phyloP scores from a whole-genome alignment of 2,888 invertebrate species.

The Cryptosula pallasiana region DNA sequence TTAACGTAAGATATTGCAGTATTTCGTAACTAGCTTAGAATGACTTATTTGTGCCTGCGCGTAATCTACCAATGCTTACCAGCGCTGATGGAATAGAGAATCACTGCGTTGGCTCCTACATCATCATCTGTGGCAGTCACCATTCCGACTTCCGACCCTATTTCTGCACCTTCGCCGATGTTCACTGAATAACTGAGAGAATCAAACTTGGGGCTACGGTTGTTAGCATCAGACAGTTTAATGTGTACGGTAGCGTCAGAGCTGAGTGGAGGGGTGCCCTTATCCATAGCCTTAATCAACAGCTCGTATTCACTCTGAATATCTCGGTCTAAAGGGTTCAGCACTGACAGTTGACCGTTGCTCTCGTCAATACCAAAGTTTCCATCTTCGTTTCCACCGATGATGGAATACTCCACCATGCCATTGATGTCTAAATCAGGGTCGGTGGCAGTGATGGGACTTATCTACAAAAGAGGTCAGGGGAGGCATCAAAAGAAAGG shows the following conservation, averaged over 20 bases:
- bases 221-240: conserved; percentile 22
- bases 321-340: conserved; percentile 58
- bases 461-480: no score
- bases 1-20: no score
- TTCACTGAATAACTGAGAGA: conserved; percentile 23
- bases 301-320: conserved; percentile 62
- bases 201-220: conserved; percentile 22
- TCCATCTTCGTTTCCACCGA: conserved; percentile 71
- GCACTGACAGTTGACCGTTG: conserved; percentile 65
- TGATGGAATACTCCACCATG: conserved; percentile 69
- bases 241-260: conserved; percentile 62
- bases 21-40: no score
- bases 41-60: no score
- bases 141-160: conserved; percentile 39
- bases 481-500: no score
- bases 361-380: conserved; percentile 68
- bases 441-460: conserved; percentile 64
- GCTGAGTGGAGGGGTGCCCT: conserved; percentile 63
- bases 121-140: conserved; percentile 53
- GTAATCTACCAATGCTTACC: no score
- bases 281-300: conserved; percentile 62
- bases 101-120: conserved; percentile 55
- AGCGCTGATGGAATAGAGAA: conserved; percentile 64
- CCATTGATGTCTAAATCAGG: conserved; percentile 64
- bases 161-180: conserved; percentile 49